Percentiles rank a stretch among this genome's conserved stretches.
Evolutionary conservation across 1,140 invertebrate species (phyloP).

Genomic region (Drosophila sturtevanti): DNA sequence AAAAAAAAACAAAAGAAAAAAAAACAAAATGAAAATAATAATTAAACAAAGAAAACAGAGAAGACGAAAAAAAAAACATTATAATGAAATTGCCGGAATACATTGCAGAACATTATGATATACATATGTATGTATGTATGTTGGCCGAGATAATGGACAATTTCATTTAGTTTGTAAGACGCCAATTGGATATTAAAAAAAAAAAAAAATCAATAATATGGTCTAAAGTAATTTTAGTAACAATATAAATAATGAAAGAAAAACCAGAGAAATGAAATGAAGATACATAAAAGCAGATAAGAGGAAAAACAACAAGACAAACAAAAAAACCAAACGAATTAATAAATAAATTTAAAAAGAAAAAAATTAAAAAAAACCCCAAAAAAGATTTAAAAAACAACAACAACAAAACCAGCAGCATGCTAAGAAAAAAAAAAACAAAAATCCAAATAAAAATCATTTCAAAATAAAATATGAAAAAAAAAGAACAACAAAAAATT

Average conservation of each 20-base stretch:
- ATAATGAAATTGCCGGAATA: slow-evolving; percentile 17
- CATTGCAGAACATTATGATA: slow-evolving; percentile 25
- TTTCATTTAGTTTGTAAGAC: slow-evolving; percentile 44
- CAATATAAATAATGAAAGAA: slow-evolving; percentile 15
- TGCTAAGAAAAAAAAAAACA: slow-evolving; percentile 10
- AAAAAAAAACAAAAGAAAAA: slow-evolving; percentile 21
- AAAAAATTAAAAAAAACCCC: slow-evolving; percentile 31
- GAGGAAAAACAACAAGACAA: slow-evolving; percentile 2
- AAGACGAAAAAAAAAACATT: slow-evolving; percentile 20
- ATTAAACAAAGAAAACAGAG: slow-evolving; percentile 18
- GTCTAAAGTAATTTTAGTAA: slow-evolving; percentile 67
- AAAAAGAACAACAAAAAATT: slow-evolving; percentile 30
- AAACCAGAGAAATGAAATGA: slow-evolving; percentile 10
- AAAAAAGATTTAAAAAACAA: too few relatives aligned
- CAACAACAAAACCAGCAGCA: slow-evolving; percentile 8
- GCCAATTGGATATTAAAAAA: slow-evolving; percentile 53
- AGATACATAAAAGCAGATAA: background rate
- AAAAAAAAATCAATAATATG: slow-evolving; percentile 43
- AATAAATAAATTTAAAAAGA: slow-evolving; percentile 58
- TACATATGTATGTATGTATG: slow-evolving; percentile 36
- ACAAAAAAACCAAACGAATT: slow-evolving; percentile 22
- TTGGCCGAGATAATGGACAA: slow-evolving; percentile 46
- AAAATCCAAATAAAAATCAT: slow-evolving; percentile 52
- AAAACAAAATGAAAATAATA: slow-evolving; percentile 14
- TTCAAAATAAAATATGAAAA: slow-evolving; percentile 57